These are phyloP conservation scores for Cheirogaleus major DNA, from an alignment of 2,797 vertebrate genomes.

Conservation along the genomic window DNA sequence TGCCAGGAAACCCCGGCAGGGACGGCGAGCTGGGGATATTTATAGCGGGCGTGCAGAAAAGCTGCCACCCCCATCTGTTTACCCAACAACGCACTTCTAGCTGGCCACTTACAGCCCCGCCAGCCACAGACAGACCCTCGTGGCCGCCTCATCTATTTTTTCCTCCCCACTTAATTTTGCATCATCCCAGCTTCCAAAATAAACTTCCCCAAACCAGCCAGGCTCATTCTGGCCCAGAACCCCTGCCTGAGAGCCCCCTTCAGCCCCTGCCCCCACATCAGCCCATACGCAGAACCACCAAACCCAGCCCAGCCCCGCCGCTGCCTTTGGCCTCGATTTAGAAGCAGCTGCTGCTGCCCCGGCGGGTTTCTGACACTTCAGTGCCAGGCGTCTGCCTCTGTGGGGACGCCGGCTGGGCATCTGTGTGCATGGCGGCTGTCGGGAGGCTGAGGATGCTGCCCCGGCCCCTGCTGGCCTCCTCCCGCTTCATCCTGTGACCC, in stretches of 20 bases:
- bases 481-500: not conserved
- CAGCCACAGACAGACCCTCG: conserved; percentile 80
- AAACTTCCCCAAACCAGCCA: conserved; percentile 73
- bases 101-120: conserved; percentile 49
- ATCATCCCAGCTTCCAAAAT: conserved; percentile 80
- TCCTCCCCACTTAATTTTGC: conserved; percentile 79
- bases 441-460: not conserved
- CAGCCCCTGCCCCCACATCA: conserved; percentile 52
- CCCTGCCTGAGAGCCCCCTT: conserved; percentile 57
- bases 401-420: conserved; percentile 33
- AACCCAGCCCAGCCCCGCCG: conserved; percentile 63
- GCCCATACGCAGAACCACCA: conserved; percentile 34
- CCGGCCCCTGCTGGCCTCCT: not conserved
- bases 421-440: not conserved
- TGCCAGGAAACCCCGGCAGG: conserved; percentile 71
- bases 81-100: conserved; percentile 35
- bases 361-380: conserved; percentile 56
- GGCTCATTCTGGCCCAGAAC: conserved; percentile 64
- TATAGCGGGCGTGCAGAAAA: conserved; percentile 62
- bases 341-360: conserved; percentile 71
- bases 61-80: conserved; percentile 69
- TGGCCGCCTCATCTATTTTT: conserved; percentile 79
- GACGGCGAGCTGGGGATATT: conserved; percentile 55
- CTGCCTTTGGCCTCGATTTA: conserved; percentile 76
- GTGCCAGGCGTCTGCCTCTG: conserved; percentile 59